Evolutionary conservation across 2,113 vertebrate species (phyloP).

Genomic region (Apeltes quadracus): DNA sequence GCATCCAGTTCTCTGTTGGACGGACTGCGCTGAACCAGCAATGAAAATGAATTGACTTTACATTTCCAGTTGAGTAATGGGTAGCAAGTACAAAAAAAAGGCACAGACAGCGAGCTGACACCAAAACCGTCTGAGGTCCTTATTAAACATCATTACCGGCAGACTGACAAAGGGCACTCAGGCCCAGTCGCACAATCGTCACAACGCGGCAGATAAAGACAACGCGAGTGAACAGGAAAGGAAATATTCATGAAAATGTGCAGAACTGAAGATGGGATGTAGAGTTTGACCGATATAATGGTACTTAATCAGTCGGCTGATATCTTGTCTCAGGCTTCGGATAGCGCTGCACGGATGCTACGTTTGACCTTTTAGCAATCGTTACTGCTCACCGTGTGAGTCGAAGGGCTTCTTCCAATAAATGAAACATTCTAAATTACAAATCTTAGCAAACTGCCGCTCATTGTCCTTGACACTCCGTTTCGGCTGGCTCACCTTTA

Average conservation of each 20-base stretch:
- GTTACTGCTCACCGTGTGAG: constrained; percentile 10
- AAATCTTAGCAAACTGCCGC: not conserved
- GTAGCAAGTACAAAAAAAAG: not conserved
- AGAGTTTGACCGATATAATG: not conserved
- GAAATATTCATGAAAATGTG: not conserved
- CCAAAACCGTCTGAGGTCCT: not conserved
- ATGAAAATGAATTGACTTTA: not conserved
- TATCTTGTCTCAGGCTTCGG: constrained; percentile 15
- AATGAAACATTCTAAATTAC: not conserved
- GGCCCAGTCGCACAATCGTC: not conserved
- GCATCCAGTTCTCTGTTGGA: not conserved
- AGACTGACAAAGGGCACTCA: not conserved
- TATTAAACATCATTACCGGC: not conserved
- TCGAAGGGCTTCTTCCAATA: constrained; percentile 11
- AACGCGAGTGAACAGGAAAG: not conserved
- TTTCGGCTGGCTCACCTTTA: constrained; percentile 1
- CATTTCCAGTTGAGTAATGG: not conserved
- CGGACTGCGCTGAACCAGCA: not conserved
- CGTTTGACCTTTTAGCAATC: constrained; percentile 31
- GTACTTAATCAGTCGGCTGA: not conserved
- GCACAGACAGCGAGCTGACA: not conserved
- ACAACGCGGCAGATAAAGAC: not conserved
- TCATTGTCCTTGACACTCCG: constrained; percentile 11
- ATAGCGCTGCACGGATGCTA: constrained; percentile 5
- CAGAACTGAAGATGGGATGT: not conserved